Evolutionary conservation across 2,797 vertebrate genomes (phyloP), one percentile per base, ranked within the genome.

Genomic region (Diplodus sargus): DNA sequence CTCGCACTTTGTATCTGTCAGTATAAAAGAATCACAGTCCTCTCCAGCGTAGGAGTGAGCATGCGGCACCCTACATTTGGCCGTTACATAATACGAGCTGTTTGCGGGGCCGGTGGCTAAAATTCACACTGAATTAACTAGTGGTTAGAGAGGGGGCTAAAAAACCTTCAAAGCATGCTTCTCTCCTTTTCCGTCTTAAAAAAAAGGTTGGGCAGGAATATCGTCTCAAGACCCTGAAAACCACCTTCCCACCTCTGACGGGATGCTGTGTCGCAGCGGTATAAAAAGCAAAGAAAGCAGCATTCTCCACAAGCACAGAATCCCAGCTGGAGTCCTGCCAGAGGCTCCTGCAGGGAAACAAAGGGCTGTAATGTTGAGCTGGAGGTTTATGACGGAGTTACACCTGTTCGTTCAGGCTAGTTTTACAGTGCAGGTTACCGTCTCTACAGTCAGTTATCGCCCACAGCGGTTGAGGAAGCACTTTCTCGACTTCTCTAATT

Each of bases 11-110:
- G n/a, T 70, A 56, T 83, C 74, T 68, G 74, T 83, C 81, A 62
- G 73, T 85, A 65, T 76, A 52, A 85, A 79, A 85, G 66, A 60
- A 76, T 70, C 63, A 34, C 79, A 86, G n/a, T 86, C 70, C 69
- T 67, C 42, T 75, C 61, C 80, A 69, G 86, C 70, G 87, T 90
- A 43, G 90, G 89, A 81, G 88, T 69, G 74, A 76, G 83, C 76
- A 79, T 83, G 85, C 78, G 3, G 76, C 85, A 73, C 74, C 84
- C 85, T 67, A 83, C 83, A 83, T 88, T 87, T 79, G 58, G 73
- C 65, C 74, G 84, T 90, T 92, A 87, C 82, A 90, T 92, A 92
- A 91, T 67, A 23, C 4, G 77, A 83, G 76, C 83, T 3, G 74
- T 79, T 90, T 91, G 78, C 79, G 65, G 66, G 75, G 69, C 90